phyloP scores from a whole-genome alignment of 2,797 vertebrate genomes.

The Otolemur crassicaudatus region DNA sequence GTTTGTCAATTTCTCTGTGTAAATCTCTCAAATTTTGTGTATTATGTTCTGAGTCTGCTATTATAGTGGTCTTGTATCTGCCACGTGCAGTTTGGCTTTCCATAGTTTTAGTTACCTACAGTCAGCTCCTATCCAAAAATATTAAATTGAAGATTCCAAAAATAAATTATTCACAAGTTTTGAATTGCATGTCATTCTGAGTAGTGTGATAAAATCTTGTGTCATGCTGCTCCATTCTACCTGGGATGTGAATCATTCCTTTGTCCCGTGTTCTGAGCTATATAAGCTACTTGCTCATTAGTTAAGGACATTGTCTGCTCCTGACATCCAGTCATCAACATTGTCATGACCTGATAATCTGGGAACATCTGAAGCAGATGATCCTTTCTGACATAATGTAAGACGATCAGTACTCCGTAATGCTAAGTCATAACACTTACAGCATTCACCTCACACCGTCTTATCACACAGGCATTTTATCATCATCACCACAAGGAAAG shows the following conservation, averaged over 20 bases:
- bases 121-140: not conserved
- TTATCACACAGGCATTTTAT: not conserved
- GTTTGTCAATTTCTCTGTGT: slow-evolving; percentile 41
- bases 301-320: not conserved
- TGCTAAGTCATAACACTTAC: not conserved
- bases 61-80: too few relatives aligned
- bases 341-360: not conserved
- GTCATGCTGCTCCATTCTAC: not conserved
- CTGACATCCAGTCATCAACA: not conserved
- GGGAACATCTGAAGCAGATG: not conserved
- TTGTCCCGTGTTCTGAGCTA: not conserved
- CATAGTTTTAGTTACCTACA: not conserved
- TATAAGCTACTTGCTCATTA: not conserved
- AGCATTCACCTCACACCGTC: not conserved
- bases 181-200: not conserved
- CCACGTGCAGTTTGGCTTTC: not conserved
- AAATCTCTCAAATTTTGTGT: slow-evolving; percentile 48
- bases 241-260: not conserved
- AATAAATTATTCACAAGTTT: not conserved
- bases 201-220: not conserved
- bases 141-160: not conserved
- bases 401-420: not conserved
- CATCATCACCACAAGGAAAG: not conserved
- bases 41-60: slow-evolving; percentile 31
- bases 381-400: not conserved